Evolutionary conservation across 1,140 invertebrate species (phyloP), one percentile per base, ranked within the genome.

Genomic region (Samia ricini): DNA sequence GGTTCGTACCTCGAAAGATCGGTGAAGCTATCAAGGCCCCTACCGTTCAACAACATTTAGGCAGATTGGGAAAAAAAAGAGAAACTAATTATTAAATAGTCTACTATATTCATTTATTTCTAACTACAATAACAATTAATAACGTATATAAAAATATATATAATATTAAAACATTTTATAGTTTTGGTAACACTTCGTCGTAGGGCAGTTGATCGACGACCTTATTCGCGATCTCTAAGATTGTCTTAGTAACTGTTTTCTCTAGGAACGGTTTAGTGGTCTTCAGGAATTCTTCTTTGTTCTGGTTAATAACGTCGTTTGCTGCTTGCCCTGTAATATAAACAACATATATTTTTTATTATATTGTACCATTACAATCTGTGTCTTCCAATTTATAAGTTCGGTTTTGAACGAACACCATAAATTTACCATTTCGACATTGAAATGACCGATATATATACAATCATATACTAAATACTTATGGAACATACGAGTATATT

Each of bases 291-390:
- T 92, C 86, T 1, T 90, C 89, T 61, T 93, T 91, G 70, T 95
- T 95, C 56, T 91, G 91, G 66, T 94, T 94, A n/a, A 94, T 92
- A 0, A 92, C 91, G 21, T 83, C 80, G 68, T 94, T 94, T 0
- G 94, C 87, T 10, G 93, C 90, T 1, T 93, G 91, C 61, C 81
- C 90, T 91, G 75, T 8, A 66, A 74, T 64, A 24, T 33, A 26
- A 66, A 63, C 22, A 51, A 1, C 26, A 26, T 26, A 26, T 3
- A 26, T 26, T 26, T 26, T 26, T 8, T 26, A 26, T 26, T 4
- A 8, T 26, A 26, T 4, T 26, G 3, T 26, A 26, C 8, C 3
- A 26, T 26, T 4, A 26, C 26, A 26, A 26, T 26, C 3, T 8
- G 8, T 8, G 26, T 3, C 26, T 26, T 26, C 26, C 3, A 26